Evolutionary conservation across 2,888 invertebrate species (phyloP), one percentile per base, ranked within the genome.

Genomic region (Lasius platythorax): DNA sequence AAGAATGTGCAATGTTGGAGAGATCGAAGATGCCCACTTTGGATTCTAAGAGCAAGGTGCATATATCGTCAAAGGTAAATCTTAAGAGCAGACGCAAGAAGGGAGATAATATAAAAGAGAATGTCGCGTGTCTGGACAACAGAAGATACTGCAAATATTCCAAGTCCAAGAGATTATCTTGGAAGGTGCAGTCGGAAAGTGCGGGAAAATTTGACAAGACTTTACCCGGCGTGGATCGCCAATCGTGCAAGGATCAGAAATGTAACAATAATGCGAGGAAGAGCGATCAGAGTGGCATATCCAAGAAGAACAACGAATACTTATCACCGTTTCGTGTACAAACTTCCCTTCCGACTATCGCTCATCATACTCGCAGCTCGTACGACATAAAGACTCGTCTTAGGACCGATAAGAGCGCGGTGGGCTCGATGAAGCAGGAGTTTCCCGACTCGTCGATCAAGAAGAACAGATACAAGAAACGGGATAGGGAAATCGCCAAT

Each of bases 401-500:
- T 56, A 66, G 70, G 43, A 33, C 81, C 12, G 75, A 83, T 6
- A 82, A 84, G 15, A 15, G 40, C 6, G 83, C 67, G 12, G 15
- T 82, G 9, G 53, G 18, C 6, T 30, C 76, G 30, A 37, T 12
- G 6, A 81, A 64, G 6, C n/a, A 56, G 28, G 11, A 81, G 1
- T 81, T 67, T 56, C 12, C 84, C 3, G 82, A 85, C 9, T 72
- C 88, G 0, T 61, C 87, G 4, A 83, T 83, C 6, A 90, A 89
- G 53, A 90, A 88, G 56, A 85, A 70, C 46, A 75, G 86, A 5
- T 84, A 89, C 18, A 92, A 90, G 56, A 94, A 92, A 63, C 91
- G 92, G 23, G 88, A 92, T 15, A 86, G 93, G 56, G 94, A 94
- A 84, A 90, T 94, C 11, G 91, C 93, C 2, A 94, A 94, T 87